Base-by-base conservation (phyloP, 2,113 vertebrate genomes). In the Conger conger region DNA sequence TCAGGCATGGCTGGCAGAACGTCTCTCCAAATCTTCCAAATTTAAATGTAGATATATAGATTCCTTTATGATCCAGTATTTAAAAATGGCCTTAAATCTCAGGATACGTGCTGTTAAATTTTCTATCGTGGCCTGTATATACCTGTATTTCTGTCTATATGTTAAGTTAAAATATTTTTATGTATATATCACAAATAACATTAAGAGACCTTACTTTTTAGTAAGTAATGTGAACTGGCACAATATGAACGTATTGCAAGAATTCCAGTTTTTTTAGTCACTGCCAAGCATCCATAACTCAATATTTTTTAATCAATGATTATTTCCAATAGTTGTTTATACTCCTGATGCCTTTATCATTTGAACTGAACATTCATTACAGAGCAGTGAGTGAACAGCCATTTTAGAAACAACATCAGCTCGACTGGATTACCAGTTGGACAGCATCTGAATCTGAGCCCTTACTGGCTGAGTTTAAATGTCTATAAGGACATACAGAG, bases 51-150 rank as follows among this genome's bases (percentile, higher is more conserved):
- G n/a, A 90, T 96, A 95, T 95, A 96, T 94, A 94, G 91, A 93
- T 94, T 94, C 94, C 94, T 94, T 92, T 94, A 94, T 93, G 87
- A 93, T 94, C 90, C 93, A 87, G 93, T 95, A 95, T 95, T 95
- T 94, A 92, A 92, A 93, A 86, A 90, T 85, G 77, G 93, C 94
- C 92, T 95, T 93, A 93, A 94, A 94, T 93, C 94, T 95, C 94
- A 95, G 94, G 94, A 95, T 93, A 84, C 94, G 90, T 87, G 85
- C 82, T 87, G 91, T 91, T 91, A 90, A 88, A 87, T 92, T 91
- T 27, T 92, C 92, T 93, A 87, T 90, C 86, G 86, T 80, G 84
- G 88, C 94, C 91, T 90, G 92, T 87, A 93, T 91, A 93, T 94
- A 91, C 93, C 93, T 94, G 90, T 91, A 89, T 92, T 90, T 90